Conservation (phyloP, 2,797 vertebrate genomes). For the Premnoplex brunnescens region DNA sequence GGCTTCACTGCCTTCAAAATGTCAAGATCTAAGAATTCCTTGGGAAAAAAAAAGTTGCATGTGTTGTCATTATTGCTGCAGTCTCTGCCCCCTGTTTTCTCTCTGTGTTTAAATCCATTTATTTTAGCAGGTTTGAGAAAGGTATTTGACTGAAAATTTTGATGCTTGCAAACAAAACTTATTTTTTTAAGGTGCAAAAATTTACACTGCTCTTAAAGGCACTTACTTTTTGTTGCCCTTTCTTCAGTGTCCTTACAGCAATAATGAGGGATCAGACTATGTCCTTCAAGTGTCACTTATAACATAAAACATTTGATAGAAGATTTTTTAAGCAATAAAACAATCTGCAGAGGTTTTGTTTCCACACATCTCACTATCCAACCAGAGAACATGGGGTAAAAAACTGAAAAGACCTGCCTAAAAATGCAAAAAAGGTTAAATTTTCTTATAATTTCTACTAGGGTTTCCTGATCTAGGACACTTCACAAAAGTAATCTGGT, state of each 20-base stretch:
- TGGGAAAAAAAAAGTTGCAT: neutral
- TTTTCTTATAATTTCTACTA: neutral
- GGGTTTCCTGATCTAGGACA: neutral
- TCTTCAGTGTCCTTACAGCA: neutral
- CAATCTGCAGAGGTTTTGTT: neutral
- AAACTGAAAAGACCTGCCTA: neutral
- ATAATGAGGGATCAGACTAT: neutral
- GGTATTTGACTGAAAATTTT: neutral
- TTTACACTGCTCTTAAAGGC: neutral
- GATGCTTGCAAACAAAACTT: neutral
- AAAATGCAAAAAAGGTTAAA: neutral
- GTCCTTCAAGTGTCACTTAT: neutral
- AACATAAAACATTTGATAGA: neutral
- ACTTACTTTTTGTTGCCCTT: neutral
- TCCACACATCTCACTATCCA: neutral
- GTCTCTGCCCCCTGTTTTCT: neutral
- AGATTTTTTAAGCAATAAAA: neutral
- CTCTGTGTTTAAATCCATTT: neutral
- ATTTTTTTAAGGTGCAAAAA: neutral
- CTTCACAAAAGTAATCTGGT: neutral
- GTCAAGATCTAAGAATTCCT: neutral
- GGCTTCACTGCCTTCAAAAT: constrained; percentile 42
- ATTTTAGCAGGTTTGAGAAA: neutral
- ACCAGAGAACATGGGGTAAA: neutral
- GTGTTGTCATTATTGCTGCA: neutral